These are phyloP conservation scores for Mellivora capensis DNA, from an alignment of 2,113 vertebrate species.

Conservation along the genomic window DNA sequence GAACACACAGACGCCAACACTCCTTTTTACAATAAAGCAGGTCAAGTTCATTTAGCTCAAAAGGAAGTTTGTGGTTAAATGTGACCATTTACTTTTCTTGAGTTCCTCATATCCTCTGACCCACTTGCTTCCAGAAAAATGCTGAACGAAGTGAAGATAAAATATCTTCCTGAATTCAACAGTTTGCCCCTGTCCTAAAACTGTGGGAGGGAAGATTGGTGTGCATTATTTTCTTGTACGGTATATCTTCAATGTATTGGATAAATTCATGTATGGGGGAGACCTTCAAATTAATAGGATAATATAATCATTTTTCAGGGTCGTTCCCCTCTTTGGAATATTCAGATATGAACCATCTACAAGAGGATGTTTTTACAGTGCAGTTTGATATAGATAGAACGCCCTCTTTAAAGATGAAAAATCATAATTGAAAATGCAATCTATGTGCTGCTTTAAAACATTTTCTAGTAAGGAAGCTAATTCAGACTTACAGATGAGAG, in stretches of 20 bases:
- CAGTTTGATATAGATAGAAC: neutral
- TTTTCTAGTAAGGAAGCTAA: neutral
- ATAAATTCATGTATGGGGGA: neutral
- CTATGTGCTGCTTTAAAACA: neutral
- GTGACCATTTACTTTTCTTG: neutral
- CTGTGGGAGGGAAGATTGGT: neutral
- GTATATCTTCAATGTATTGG: neutral
- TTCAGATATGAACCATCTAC: neutral
- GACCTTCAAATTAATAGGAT: neutral
- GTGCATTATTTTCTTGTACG: neutral
- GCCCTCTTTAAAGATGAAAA: neutral
- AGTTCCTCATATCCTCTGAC: neutral
- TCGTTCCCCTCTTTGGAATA: neutral
- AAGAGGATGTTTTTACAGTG: neutral
- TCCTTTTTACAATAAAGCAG: neutral
- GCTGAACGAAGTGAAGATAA: neutral
- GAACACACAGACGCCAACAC: neutral
- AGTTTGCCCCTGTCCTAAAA: neutral
- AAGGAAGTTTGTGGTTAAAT: neutral
- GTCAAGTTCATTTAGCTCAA: neutral
- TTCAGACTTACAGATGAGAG: neutral
- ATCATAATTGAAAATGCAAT: neutral
- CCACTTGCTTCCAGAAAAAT: neutral
- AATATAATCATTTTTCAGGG: neutral
- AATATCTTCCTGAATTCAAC: neutral